Evolutionary conservation across 2,888 invertebrate genomes (phyloP).

Genomic region (Drymonia ruficornis): DNA sequence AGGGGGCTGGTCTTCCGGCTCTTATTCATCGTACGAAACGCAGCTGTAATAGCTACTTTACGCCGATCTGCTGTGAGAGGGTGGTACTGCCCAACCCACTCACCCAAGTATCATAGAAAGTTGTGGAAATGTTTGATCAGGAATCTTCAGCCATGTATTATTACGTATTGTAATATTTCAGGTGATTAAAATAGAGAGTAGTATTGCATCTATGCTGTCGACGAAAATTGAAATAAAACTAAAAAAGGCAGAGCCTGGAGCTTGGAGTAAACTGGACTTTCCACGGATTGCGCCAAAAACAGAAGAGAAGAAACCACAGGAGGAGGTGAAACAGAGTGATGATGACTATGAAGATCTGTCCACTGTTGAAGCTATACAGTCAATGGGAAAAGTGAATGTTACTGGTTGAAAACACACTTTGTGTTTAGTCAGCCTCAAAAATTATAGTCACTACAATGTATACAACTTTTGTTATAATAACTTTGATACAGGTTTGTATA

Average conservation of each 20-base stretch:
- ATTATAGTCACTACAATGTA: not conserved
- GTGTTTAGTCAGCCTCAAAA: not conserved
- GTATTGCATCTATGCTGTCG: conserved; percentile 91
- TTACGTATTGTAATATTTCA: conserved; percentile 66
- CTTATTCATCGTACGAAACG: too few species aligned
- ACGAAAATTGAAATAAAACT: conserved; percentile 97
- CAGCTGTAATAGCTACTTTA: too few species aligned
- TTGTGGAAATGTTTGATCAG: too few species aligned
- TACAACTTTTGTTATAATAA: too few species aligned
- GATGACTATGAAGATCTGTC: conserved; percentile 90
- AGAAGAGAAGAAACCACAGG: conserved; percentile 40
- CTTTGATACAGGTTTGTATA: too few species aligned
- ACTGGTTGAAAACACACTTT: conserved; percentile 41
- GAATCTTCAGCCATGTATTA: too few species aligned
- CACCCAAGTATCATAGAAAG: too few species aligned
- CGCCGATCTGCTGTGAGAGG: too few species aligned
- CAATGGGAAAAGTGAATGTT: conserved; percentile 74
- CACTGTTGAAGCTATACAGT: conserved; percentile 85
- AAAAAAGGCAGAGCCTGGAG: conserved; percentile 93
- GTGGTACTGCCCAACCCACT: too few species aligned
- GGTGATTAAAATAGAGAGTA: conserved; percentile 90
- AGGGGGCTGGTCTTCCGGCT: too few species aligned
- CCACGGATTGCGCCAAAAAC: conserved; percentile 68
- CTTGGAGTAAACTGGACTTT: conserved; percentile 92
- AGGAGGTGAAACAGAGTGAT: conserved; percentile 46